A percentile compares a stretch with the other conserved stretches of the same genome.
phyloP scores from a whole-genome alignment of 53 echinoderm and acorn worm species.

The Echinarachnius parma region DNA sequence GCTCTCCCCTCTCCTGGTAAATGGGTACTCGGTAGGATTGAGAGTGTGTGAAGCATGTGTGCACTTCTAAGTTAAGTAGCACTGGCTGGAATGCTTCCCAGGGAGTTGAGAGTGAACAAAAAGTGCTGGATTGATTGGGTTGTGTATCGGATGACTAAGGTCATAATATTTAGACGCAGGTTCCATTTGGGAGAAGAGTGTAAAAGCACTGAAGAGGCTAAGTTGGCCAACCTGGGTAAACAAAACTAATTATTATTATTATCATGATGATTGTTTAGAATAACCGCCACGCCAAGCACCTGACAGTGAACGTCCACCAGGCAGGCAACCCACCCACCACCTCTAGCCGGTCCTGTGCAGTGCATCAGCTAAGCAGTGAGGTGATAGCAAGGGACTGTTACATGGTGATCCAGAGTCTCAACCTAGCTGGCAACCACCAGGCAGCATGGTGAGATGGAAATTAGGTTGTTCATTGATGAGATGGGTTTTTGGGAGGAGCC shows the following conservation, averaged over 20 bases:
- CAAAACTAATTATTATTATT: background rate
- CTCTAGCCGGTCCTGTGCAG: conserved; percentile 67
- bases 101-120: no score
- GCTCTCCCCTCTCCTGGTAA: no score
- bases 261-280: conserved; percentile 51
- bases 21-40: no score
- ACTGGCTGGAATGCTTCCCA: no score
- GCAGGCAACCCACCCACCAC: conserved; percentile 48
- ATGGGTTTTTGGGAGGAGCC: background rate
- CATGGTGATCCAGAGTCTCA: conserved; percentile 82
- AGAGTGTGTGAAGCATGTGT: no score
- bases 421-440: conserved; percentile 88
- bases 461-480: no score
- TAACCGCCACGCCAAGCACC: conserved; percentile 78
- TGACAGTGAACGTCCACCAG: conserved; percentile 63
- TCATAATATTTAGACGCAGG: no score
- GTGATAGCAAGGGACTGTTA: conserved; percentile 64
- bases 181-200: no score
- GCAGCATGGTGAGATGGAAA: conserved; percentile 75
- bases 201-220: background rate
- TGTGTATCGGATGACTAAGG: no score
- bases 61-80: no score
- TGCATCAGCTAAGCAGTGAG: conserved; percentile 52
- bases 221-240: background rate
- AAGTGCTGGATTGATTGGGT: no score